Base-by-base conservation (phyloP, 1,140 invertebrate genomes). In the Zaprionus lachaisei region DNA sequence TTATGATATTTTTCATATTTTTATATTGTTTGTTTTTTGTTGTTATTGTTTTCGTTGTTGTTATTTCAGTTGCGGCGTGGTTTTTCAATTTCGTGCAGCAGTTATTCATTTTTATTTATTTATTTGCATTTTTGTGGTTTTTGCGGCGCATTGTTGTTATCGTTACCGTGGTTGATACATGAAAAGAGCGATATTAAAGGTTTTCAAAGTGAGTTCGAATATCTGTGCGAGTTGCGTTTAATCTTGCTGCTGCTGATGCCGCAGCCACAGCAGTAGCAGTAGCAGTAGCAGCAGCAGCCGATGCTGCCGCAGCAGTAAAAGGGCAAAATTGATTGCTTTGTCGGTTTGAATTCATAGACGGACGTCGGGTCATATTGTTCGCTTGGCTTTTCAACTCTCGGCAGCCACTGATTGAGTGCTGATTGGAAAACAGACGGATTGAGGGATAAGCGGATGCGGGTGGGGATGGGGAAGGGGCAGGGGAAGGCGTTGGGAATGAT, bases 301-400 rank as follows among this genome's bases (percentile, higher is more conserved):
- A n/a, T n/a, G 44, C 7, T 34, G 11, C 26, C 34, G 54, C 22
- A 24, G 34, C 15, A 56, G 51, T 17, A 38, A 67, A 73, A 67
- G 79, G 65, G 75, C 79, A 72, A 57, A 89, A 89, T 89, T 89
- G 84, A 89, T 89, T 89, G 85, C 85, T 89, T 90, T 90, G 84
- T 89, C 85, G 85, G 81, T 90, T 81, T 81, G 85, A 54, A 78
- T 73, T 68, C 75, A 79, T 63, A 80, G 57, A 69, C 70, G 76
- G 63, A 72, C 75, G 66, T 72, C 71, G 72, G 78, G 75, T 73
- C 83, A 85, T 83, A 87, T 89, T 87, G 84, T 89, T 60, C 80
- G 80, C 80, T 74, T 84, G 83, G 79, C 78, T 72, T 51, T 86
- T 76, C 79, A 58, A 24, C 66, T 74, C 65, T 74, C 62, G 57